Evolutionary conservation across 23 tunicate species (phyloP), one percentile per base, ranked within the genome.

Genomic region (Halocynthia aurantium): DNA sequence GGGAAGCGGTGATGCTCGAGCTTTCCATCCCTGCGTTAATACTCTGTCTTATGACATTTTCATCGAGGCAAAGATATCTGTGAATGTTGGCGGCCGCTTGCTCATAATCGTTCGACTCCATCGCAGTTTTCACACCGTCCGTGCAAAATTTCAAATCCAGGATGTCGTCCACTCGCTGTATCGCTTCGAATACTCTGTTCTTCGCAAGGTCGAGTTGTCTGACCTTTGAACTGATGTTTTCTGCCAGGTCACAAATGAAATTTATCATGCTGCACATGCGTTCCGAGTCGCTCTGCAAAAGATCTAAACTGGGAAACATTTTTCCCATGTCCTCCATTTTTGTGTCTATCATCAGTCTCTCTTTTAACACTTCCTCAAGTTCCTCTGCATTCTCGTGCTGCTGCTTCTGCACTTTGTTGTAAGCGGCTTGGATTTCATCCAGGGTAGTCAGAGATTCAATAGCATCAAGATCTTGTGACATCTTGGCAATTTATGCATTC

Each of bases 81-180:
- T 93, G 85, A 69, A 93, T 93, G 57, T 93, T 87, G 50, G 94
- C 98, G 18, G 98, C 98, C 6, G 98, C 98, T 62, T 87, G 91
- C 71, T 93, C 98, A 75, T 87, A 87, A 61, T 93, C 98, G 66
- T 93, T 84, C 13, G 84, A 50, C 61, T 87, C 98, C 98, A 93
- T 83, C 0, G 98, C 98, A 51, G 81, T 20, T 53, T 93, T 87
- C 20, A 93, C 98, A 8, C 98, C 98, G 62, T 93, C 98, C 7
- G 98, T 87, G 78, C 98, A 93, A 50, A 56, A 75, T 67, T 93
- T 93, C 62, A 93, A 77, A 72, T 93, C 98, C 22, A 93, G 70
- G 44, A 93, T 75, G 55, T 93, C 98, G 81, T 93, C 98, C 54
- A 93, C 98, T 52, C 98, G 75, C 76, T 93, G 98, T 53, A 93